phyloP scores from a whole-genome alignment of 1,140 invertebrate species.

The Ctenoplectra terminalis region DNA sequence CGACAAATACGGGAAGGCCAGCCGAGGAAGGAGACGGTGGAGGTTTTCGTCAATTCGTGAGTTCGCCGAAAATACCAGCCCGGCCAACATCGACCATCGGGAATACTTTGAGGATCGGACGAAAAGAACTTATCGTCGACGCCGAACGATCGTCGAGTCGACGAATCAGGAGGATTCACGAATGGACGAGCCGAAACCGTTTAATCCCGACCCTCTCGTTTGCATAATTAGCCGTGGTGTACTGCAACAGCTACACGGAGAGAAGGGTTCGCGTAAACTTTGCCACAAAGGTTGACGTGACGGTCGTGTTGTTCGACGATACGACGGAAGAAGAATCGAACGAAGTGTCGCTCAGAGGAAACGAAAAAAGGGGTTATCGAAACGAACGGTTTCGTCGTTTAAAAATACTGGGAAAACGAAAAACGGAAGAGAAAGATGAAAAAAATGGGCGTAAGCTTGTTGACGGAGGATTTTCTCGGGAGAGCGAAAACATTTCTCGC shows the following conservation, averaged over 20 bases:
- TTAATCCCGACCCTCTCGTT: conserved; percentile 66
- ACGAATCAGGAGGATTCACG: conserved; percentile 53
- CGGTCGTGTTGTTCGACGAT: conserved; percentile 3
- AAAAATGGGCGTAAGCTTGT: conserved; percentile 43
- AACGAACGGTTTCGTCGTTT: conserved; percentile 10
- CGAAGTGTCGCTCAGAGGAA: neutral
- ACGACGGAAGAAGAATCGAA: neutral
- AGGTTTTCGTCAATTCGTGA: conserved; percentile 57
- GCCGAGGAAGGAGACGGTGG: conserved; percentile 45
- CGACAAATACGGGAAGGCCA: conserved; percentile 36
- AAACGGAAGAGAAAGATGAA: conserved; percentile 11
- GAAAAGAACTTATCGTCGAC: neutral
- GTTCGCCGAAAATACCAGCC: conserved; percentile 35
- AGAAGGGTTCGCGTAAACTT: conserved; percentile 38
- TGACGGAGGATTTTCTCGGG: conserved; percentile 9
- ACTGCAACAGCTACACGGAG: conserved; percentile 41
- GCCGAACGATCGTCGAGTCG: neutral
- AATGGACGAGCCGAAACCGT: conserved; percentile 68
- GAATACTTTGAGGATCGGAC: neutral
- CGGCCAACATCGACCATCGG: neutral
- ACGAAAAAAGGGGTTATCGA: conserved; percentile 27
- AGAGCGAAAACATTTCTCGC: conserved; percentile 15
- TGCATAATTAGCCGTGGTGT: conserved; percentile 65
- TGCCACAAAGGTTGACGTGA: conserved; percentile 2
- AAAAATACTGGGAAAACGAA: conserved; percentile 15